Percentiles rank a stretch among this genome's conserved stretches.
Conservation (phyloP, 2,113 vertebrate genomes). For the Entomyzon cyanotis region DNA sequence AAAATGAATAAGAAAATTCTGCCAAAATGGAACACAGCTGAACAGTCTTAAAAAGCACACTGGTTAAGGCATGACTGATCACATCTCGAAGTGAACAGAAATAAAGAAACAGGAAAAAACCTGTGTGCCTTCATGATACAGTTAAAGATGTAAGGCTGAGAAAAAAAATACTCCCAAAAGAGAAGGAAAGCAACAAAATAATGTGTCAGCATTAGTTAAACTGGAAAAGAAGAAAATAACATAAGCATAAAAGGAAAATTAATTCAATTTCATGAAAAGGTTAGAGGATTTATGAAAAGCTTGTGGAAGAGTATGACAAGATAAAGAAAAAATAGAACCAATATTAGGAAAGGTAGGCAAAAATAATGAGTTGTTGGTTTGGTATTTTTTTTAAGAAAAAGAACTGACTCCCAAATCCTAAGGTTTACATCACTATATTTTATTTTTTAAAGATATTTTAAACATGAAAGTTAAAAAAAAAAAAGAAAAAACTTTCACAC, state of each 20-base stretch:
- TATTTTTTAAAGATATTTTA: not conserved
- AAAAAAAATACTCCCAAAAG: not conserved
- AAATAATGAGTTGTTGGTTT: not conserved
- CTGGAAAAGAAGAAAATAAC: not conserved
- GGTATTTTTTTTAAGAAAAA: not conserved
- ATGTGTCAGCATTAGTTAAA: not conserved
- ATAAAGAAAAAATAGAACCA: not conserved
- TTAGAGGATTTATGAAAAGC: not conserved
- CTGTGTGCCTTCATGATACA: not conserved
- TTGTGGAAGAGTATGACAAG: not conserved
- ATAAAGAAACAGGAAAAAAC: conserved; percentile 8
- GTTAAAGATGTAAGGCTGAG: conserved; percentile 1
- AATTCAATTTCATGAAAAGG: not conserved
- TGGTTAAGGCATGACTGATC: conserved; percentile 28
- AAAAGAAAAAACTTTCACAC: not conserved
- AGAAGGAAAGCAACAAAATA: not conserved
- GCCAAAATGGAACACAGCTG: not conserved
- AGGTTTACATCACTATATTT: not conserved
- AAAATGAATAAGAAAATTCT: not conserved
- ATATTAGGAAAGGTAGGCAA: not conserved
- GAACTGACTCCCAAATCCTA: not conserved
- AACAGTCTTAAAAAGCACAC: not conserved
- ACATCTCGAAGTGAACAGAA: conserved; percentile 7
- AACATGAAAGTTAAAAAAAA: not conserved
- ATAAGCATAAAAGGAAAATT: not conserved